Evolutionary conservation across 2,888 invertebrate genomes (phyloP), one percentile per base, ranked within the genome.

Genomic region (Habrosyne pyritoides): DNA sequence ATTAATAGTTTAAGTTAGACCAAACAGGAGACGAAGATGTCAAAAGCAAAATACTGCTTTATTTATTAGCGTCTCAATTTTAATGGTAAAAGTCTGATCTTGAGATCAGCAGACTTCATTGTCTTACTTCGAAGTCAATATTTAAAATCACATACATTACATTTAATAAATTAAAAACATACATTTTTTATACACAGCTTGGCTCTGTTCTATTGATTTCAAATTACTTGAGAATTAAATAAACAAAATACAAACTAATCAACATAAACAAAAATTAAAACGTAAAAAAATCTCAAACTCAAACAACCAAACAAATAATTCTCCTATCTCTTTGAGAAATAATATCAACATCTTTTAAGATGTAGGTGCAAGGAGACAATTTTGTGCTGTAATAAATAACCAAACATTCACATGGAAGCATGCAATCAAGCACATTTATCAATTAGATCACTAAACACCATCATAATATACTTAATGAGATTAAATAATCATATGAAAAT

Each of bases 291-390:
- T 48, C 6, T 26, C 49, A 28, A 50, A 50, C 68, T 66, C 63
- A 65, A 73, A 69, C 66, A 69, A 73, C 70, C 67, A 69, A 70
- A 74, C 66, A 62, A 69, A 51, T 52, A 65, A 66, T 57, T 65
- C 68, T 66, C 58, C 64, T 65, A 61, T 63, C 51, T 50, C 62
- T 59, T 61, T 64, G 60, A 67, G 60, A 73, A 74, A 69, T 61
- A 67, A 69, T 59, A 21, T 55, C 53, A 60, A 52, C 59, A 66
- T 61, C 69, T 62, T 63, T 65, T 33, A 1, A 69, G 28, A 70
- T 66, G 61, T 71, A 72, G 71, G 73, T 72, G 72, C 67, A 24
- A 63, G 57, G 57, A 57, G 59, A 33, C 1, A 6, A 55, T 53
- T 66, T 75, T 71, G 75, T 75, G 76, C 66, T 60, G 49, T 22